Evolutionary conservation across 2,888 invertebrate species (phyloP).

Genomic region (Mimas tiliae): DNA sequence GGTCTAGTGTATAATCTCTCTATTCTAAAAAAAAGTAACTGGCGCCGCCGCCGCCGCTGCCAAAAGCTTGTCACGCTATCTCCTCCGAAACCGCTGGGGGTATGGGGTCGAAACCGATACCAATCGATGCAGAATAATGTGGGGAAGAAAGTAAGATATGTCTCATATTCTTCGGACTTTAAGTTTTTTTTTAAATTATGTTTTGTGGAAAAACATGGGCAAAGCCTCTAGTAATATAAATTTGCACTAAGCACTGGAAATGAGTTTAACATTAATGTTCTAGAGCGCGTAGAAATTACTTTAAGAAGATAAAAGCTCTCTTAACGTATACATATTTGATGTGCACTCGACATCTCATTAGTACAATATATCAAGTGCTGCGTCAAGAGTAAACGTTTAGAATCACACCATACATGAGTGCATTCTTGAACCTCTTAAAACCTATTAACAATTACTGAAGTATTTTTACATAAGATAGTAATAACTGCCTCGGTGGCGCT

Average conservation of each 20-base stretch:
- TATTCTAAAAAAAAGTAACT: too few species aligned
- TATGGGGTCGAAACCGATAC: too few species aligned
- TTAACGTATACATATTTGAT: constrained; percentile 8
- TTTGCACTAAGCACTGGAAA: neutral
- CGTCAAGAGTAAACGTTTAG: constrained; percentile 10
- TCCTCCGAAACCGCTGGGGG: too few species aligned
- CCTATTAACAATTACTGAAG: neutral
- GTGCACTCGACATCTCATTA: constrained; percentile 3
- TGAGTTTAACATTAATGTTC: neutral
- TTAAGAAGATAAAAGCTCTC: constrained; percentile 16
- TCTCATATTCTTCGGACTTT: too few species aligned
- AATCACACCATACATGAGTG: neutral
- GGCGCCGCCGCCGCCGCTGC: too few species aligned
- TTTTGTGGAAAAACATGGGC: too few species aligned
- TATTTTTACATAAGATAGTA: neutral
- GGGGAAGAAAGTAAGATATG: too few species aligned
- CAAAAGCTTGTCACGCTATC: too few species aligned
- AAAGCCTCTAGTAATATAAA: too few species aligned
- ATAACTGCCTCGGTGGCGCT: neutral
- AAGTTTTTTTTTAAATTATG: too few species aligned
- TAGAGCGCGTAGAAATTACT: constrained; percentile 7
- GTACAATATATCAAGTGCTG: constrained; percentile 5
- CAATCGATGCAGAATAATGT: too few species aligned
- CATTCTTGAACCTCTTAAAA: neutral
- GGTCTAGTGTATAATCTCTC: too few species aligned